Evolutionary conservation across 2,888 invertebrate species (phyloP), one percentile per base, ranked within the genome.

Genomic region (Eretmocerus hayati): DNA sequence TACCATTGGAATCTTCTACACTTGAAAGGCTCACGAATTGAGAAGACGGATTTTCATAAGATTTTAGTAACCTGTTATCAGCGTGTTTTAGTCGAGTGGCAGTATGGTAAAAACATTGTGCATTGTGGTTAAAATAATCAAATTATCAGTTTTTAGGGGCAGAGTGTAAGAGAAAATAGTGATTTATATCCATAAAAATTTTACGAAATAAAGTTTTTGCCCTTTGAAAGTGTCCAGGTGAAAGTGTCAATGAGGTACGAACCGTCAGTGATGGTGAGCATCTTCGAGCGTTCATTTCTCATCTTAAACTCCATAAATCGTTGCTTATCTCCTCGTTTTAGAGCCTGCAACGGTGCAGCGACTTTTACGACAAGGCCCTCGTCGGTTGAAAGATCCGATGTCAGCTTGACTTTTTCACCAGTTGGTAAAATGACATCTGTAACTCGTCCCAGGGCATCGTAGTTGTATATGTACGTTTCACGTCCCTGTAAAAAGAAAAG

Each of bases 401-500:
- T 79, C 49, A 92, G 80, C 57, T 84, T 82, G 15, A 92, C 81
- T 60, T 85, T 85, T 74, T 94, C 92, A 48, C 95, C 95, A 56
- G 92, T 93, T 21, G 95, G 92, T 67, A 92, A 78, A 55, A 90
- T 87, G 45, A 90, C 86, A 61, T 86, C 85, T 0, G 84, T 85
- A 3, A 92, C 85, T 37, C 94, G 80, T 2, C 95, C 95, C 54
- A 90, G 80, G 69, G 85, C 83, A 64, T 95, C 92, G 64, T 94
- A 95, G 63, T 88, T 85, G 72, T 94, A 95, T 59, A 92, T 87
- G 57, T 86, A 90, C 0, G 91, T 88, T 64, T 90, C 88, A 19
- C 87, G 86, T 54, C 87, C 87, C 84, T 84, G 64, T 43, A 74
- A 73, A 23, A n/a, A n/a, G n/a, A n/a, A n/a, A n/a, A n/a, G n/a